Conservation (phyloP, 2,888 invertebrate species). For the Diogma glabrata region DNA sequence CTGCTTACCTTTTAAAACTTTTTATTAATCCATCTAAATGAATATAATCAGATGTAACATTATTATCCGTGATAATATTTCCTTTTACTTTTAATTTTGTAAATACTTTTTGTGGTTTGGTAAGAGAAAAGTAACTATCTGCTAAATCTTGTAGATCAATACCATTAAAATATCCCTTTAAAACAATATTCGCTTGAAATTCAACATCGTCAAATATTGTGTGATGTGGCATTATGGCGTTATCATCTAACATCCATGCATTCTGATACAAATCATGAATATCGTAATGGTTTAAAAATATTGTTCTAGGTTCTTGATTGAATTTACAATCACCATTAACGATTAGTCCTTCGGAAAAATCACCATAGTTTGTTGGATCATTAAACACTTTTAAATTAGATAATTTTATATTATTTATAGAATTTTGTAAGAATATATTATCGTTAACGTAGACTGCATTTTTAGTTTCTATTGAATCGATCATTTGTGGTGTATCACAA, state of each 20-base stretch:
- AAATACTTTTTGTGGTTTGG: slow-evolving; percentile 37
- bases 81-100: slow-evolving; percentile 36
- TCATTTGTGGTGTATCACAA: slow-evolving; percentile 24
- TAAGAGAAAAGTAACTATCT: slow-evolving; percentile 41
- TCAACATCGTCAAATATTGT: neutral
- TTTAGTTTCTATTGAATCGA: no score
- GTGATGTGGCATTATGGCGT: neutral
- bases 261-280: slow-evolving; percentile 1
- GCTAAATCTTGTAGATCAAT: slow-evolving; percentile 37
- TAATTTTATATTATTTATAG: slow-evolving; percentile 24
- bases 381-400: slow-evolving; percentile 28
- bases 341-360: slow-evolving; percentile 16
- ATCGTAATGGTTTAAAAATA: neutral
- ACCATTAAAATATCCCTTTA: slow-evolving; percentile 39
- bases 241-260: slow-evolving; percentile 7
- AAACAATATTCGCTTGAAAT: neutral
- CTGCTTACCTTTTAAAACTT: slow-evolving; percentile 27
- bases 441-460: neutral
- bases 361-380: slow-evolving; percentile 21
- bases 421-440: neutral
- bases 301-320: neutral
- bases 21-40: slow-evolving; percentile 28
- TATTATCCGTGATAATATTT: slow-evolving; percentile 30
- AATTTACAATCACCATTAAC: neutral
- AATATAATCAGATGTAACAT: slow-evolving; percentile 27